Conservation (phyloP, 2,797 vertebrate species). For the Champsocephalus gunnari region DNA sequence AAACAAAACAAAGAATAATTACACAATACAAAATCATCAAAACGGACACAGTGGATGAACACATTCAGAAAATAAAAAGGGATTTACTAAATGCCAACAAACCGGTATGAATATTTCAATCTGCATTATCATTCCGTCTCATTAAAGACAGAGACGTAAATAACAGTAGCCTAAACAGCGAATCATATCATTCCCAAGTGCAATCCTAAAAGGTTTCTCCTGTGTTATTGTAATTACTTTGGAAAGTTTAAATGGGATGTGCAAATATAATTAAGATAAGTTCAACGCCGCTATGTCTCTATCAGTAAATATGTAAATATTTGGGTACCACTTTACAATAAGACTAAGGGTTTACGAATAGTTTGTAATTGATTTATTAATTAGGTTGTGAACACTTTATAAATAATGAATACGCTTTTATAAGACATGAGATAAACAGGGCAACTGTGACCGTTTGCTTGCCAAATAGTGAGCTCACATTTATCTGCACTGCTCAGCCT, state of each 20-base stretch:
- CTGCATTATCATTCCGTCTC: constrained; percentile 46
- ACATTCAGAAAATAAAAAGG: constrained; percentile 50
- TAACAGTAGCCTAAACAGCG: constrained; percentile 37
- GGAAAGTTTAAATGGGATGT: constrained; percentile 9
- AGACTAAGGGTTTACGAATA: too few species aligned
- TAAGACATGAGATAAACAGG: too few species aligned
- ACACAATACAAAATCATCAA: constrained; percentile 36
- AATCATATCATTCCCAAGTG: constrained; percentile 31
- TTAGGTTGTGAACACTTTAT: too few species aligned
- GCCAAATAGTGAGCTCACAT: too few species aligned
- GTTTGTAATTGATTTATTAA: too few species aligned
- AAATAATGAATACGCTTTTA: too few species aligned
- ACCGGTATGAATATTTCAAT: constrained; percentile 51
- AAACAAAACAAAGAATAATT: constrained; percentile 44
- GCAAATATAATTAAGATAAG: neutral
- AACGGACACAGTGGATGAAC: constrained; percentile 43
- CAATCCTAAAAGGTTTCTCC: neutral
- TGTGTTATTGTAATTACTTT: constrained; percentile 18
- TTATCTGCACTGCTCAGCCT: too few species aligned
- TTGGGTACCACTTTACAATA: neutral
- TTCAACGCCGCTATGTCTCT: neutral
- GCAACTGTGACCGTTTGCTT: too few species aligned
- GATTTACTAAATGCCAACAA: constrained; percentile 62
- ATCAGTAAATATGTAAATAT: neutral
- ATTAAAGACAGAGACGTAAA: constrained; percentile 56